phyloP scores from a whole-genome alignment of 2,797 vertebrate species.

The Poecilia picta region DNA sequence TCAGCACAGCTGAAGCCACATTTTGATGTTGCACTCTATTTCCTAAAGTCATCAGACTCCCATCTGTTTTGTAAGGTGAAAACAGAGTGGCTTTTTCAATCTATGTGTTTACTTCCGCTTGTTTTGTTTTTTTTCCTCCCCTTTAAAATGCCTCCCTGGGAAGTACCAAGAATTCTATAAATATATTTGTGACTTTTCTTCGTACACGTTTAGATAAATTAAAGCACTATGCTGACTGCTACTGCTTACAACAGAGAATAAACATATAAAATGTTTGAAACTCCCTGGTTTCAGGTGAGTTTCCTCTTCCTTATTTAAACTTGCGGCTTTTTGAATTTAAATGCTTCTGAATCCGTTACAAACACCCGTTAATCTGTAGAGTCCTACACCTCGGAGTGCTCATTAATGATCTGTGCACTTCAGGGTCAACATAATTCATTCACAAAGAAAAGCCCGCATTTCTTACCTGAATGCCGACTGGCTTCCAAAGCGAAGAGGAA shows the following conservation, averaged over 20 bases:
- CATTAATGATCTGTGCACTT: slow-evolving; percentile 9
- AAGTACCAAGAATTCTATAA: slow-evolving; percentile 29
- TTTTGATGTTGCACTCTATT: slow-evolving; percentile 28
- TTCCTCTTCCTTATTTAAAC: slow-evolving; percentile 27
- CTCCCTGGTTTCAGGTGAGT: slow-evolving; percentile 18
- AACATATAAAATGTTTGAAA: slow-evolving; percentile 21
- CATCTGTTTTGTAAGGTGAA: slow-evolving; percentile 19
- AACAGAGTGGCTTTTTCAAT: slow-evolving; percentile 17
- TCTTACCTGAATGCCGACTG: slow-evolving; percentile 26
- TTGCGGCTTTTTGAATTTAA: slow-evolving; percentile 7
- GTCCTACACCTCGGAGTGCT: background rate
- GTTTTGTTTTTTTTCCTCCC: slow-evolving; percentile 2
- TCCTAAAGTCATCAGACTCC: slow-evolving; percentile 27
- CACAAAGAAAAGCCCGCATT: background rate
- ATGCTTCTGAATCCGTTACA: slow-evolving; percentile 16
- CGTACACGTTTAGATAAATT: slow-evolving; percentile 7
- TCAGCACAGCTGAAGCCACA: slow-evolving; percentile 33
- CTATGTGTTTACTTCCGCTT: slow-evolving; percentile 16
- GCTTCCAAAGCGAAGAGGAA: slow-evolving; percentile 14
- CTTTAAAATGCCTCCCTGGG: slow-evolving; percentile 13
- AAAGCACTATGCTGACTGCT: slow-evolving; percentile 16
- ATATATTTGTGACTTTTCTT: slow-evolving; percentile 17
- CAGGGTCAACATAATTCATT: slow-evolving; percentile 24
- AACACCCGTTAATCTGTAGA: slow-evolving; percentile 18
- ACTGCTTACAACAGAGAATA: slow-evolving; percentile 18